Conservation (phyloP, 2,888 invertebrate genomes). For the Brachynemurus nebulosus region DNA sequence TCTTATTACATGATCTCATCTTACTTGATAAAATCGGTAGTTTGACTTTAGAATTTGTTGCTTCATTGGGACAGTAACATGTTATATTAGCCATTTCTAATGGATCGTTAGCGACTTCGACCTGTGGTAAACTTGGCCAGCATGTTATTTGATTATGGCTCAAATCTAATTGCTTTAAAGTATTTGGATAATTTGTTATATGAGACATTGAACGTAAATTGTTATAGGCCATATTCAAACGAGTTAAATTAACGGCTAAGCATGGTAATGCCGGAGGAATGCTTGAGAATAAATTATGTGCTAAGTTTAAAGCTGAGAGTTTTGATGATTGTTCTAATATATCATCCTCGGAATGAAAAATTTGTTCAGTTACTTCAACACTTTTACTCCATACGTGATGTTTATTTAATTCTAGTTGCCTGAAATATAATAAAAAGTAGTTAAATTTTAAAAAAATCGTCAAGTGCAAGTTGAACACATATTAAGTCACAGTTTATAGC, state of each 20-base stretch:
- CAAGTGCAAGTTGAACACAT: too few species aligned
- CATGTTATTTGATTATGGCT: slow-evolving; percentile 83
- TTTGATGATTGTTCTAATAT: slow-evolving; percentile 46
- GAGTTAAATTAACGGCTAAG: slow-evolving; percentile 69
- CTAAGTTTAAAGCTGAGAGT: slow-evolving; percentile 65
- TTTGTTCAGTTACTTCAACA: slow-evolving; percentile 52
- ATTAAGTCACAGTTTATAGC: too few species aligned
- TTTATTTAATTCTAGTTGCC: slow-evolving; percentile 50
- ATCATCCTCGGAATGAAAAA: slow-evolving; percentile 40
- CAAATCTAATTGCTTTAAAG: slow-evolving; percentile 80
- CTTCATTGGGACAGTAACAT: slow-evolving; percentile 46
- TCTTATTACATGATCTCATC: slow-evolving; percentile 5
- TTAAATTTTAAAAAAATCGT: too few species aligned
- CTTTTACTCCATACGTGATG: slow-evolving; percentile 63
- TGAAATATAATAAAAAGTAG: slow-evolving; percentile 20
- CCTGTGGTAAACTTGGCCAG: slow-evolving; percentile 77
- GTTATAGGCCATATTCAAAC: slow-evolving; percentile 87
- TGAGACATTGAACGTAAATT: slow-evolving; percentile 66
- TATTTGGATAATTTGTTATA: slow-evolving; percentile 79
- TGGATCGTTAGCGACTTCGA: slow-evolving; percentile 37
- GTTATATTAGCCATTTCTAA: slow-evolving; percentile 52
- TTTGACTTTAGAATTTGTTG: slow-evolving; percentile 25
- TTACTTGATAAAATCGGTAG: slow-evolving; percentile 27
- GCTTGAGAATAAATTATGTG: slow-evolving; percentile 79
- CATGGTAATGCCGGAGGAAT: slow-evolving; percentile 85